These are phyloP conservation scores for Brachionus calyciflorus DNA, from an alignment of 1,140 invertebrate genomes.

Conservation along the genomic window DNA sequence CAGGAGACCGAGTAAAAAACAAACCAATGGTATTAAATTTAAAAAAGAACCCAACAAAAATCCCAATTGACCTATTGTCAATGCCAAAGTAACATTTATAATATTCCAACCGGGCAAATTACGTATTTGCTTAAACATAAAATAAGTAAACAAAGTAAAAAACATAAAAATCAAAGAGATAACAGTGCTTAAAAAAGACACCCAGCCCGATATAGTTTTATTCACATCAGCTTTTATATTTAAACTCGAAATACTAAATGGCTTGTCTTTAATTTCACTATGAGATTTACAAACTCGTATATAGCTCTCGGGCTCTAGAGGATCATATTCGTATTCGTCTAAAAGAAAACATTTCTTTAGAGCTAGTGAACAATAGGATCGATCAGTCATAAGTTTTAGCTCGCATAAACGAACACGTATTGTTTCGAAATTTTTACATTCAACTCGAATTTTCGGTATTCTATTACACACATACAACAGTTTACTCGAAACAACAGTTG, in stretches of 20 bases:
- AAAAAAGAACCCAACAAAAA: conserved; percentile 62
- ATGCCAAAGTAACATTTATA: conserved; percentile 61
- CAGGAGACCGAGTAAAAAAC: conserved; percentile 62
- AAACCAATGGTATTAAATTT: conserved; percentile 66
- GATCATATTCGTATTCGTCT: conserved; percentile 40
- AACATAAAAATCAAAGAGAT: conserved; percentile 19
- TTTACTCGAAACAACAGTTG: conserved; percentile 9
- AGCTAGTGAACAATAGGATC: not conserved
- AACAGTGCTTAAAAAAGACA: conserved; percentile 23
- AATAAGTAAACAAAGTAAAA: conserved; percentile 59
- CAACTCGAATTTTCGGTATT: conserved; percentile 28
- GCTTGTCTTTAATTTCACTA: not conserved
- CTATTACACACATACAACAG: conserved; percentile 22
- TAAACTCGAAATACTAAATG: not conserved
- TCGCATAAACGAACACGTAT: conserved; percentile 23
- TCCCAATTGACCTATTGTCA: conserved; percentile 62
- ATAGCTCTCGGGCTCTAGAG: not conserved
- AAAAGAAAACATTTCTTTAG: not conserved
- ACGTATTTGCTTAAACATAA: conserved; percentile 60
- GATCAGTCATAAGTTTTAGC: not conserved
- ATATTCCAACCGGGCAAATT: conserved; percentile 64
- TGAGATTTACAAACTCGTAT: conserved; percentile 31
- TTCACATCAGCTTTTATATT: not conserved
- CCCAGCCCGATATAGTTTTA: conserved; percentile 29
- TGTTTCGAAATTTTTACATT: not conserved